Conservation (phyloP, 2,888 invertebrate species). For the Drosophila koepferae region DNA sequence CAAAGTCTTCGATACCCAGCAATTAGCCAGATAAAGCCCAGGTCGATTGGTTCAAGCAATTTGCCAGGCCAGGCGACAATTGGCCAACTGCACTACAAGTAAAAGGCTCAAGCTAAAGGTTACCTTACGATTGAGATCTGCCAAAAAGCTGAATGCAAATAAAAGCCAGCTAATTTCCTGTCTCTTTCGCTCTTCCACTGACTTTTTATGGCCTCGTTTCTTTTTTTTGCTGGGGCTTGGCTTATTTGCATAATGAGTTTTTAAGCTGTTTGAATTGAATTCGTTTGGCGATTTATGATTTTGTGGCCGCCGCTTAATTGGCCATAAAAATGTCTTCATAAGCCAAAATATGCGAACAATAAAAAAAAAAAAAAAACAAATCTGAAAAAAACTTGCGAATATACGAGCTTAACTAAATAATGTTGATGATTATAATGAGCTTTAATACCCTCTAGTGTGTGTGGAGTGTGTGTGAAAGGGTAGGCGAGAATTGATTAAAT, state of each 20-base stretch:
- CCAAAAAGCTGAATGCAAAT: neutral
- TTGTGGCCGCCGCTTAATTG: constrained; percentile 69
- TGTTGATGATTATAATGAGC: constrained; percentile 29
- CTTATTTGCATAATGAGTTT: constrained; percentile 80
- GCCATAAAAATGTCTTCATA: constrained; percentile 81
- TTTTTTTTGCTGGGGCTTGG: constrained; percentile 36
- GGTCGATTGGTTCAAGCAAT: constrained; percentile 57
- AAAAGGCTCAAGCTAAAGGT: constrained; percentile 27
- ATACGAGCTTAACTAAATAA: constrained; percentile 42
- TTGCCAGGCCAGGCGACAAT: constrained; percentile 65
- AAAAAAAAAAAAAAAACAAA: constrained; percentile 33
- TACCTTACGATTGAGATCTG: constrained; percentile 36
- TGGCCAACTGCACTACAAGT: constrained; percentile 27
- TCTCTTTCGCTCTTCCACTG: neutral
- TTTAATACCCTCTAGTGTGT: constrained; percentile 2
- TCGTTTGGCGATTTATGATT: constrained; percentile 70
- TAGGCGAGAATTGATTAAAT: neutral
- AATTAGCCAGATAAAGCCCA: constrained; percentile 49
- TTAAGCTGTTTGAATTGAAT: constrained; percentile 79
- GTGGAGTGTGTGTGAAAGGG: neutral
- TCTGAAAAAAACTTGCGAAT: constrained; percentile 45
- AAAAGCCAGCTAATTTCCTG: neutral
- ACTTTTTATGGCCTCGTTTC: constrained; percentile 1
- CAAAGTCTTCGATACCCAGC: constrained; percentile 14
- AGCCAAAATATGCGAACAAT: constrained; percentile 26